Evolutionary conservation across 2,113 vertebrate species (phyloP), one percentile per base, ranked within the genome.

Genomic region (Corydoras maculifer): DNA sequence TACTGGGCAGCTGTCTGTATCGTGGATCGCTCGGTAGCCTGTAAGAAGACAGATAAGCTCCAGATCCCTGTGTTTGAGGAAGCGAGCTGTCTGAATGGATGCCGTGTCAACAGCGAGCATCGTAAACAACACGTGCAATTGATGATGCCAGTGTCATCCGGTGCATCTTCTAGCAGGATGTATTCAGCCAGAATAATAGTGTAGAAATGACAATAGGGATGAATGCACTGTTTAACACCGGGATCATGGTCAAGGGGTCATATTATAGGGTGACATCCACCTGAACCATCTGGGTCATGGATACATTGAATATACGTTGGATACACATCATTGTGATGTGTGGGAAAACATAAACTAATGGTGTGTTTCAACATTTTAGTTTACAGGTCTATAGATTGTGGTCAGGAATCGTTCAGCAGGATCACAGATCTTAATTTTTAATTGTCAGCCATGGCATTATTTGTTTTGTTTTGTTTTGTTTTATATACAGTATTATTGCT

Each of bases 171-270:
- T 65, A 58, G 51, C 51, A 43, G 4, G 35, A 43, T 53, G 51
- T 53, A 53, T 53, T 75, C 62, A 70, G 8, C 58, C 43, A 12
- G 70, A 64, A 78, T 76, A 78, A 81, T 71, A 49, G 57, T 49
- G 74, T 48, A 32, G 50, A 51, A 77, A 68, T 72, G 58, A 55
- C 25, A 62, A 35, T 14, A 53, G 66, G 73, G 74, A 75, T 75
- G 74, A 80, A 78, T 70, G 69, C 74, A 73, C 72, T 51, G 67
- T 83, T 78, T 67, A 69, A 61, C 73, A 66, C 25, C 68, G 75
- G 69, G 62, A 69, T 65, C 65, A 70, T 74, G 76, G 62, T 73
- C 30, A 13, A 53, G 54, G 8, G 65, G 54, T 73, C 55, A 53
- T 53, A 53, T 3, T 10, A 10, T 14, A n/a, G 2, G 2, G 14